Percentiles rank a stretch among this genome's conserved stretches.
Evolutionary conservation across 2,113 vertebrate species (phyloP).

Genomic region (Plecotus auritus): DNA sequence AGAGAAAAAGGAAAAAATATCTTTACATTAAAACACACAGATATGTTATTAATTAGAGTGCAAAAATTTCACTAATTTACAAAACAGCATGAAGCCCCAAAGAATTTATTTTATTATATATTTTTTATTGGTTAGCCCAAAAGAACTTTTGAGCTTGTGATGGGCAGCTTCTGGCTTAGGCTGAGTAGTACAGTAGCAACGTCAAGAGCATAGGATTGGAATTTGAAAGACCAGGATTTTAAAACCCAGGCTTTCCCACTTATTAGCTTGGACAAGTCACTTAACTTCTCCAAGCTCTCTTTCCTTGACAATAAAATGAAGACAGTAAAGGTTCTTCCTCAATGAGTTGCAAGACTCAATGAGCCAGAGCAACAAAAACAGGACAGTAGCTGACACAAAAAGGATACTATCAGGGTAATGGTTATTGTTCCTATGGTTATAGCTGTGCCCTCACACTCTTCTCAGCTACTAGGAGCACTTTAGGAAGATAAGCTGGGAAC

Average conservation of each 20-base stretch:
- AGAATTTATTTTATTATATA: not conserved
- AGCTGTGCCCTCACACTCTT: not conserved
- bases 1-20: not conserved
- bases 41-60: not conserved
- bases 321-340: not conserved
- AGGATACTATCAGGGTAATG: not conserved
- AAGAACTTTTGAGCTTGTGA: not conserved
- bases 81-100: not conserved
- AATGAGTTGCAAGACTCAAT: not conserved
- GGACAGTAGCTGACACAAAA: not conserved
- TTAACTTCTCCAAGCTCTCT: not conserved
- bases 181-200: not conserved
- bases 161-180: not conserved
- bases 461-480: not conserved
- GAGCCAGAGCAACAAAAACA: not conserved
- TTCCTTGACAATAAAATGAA: not conserved
- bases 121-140: not conserved
- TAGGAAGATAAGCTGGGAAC: not conserved
- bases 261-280: not conserved
- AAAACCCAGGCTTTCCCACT: not conserved
- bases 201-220: not conserved
- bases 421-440: not conserved
- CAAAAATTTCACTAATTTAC: not conserved
- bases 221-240: not conserved
- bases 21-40: not conserved